Conservation (phyloP, 1,140 invertebrate species). For the Ruditapes philippinarum region DNA sequence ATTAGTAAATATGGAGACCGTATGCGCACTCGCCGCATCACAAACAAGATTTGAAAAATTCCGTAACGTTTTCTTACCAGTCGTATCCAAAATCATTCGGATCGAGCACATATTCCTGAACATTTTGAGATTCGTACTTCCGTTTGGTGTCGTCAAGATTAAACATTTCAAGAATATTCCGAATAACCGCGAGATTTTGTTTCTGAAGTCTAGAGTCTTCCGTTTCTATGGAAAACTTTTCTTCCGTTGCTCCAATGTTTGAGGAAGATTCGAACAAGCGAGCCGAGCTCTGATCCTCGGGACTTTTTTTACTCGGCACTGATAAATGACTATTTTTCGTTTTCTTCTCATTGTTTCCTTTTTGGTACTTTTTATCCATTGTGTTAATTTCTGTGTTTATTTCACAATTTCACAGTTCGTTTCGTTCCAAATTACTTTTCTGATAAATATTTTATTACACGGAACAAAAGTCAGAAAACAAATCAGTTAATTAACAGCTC, state of each 20-base stretch:
- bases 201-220: constrained; percentile 30
- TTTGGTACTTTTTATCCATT: neutral
- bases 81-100: constrained; percentile 60
- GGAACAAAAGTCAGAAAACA: neutral
- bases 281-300: constrained; percentile 6
- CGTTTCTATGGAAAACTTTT: neutral
- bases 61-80: constrained; percentile 63
- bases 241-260: neutral
- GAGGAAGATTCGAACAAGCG: constrained; percentile 36
- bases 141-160: constrained; percentile 55
- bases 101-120: constrained; percentile 55
- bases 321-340: neutral
- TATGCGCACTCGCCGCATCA: no score
- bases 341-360: neutral
- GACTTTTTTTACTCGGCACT: neutral
- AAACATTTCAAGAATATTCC: constrained; percentile 59
- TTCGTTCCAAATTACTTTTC: neutral
- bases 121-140: constrained; percentile 56
- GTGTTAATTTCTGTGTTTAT: no score
- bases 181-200: constrained; percentile 50
- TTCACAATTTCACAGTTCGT: neutral
- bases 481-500: no score
- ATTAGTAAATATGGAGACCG: no score
- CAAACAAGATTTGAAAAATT: no score
- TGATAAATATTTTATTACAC: neutral